These are phyloP conservation scores for Rhinogobius similis DNA, from an alignment of 2,113 vertebrate genomes.

Conservation along the genomic window DNA sequence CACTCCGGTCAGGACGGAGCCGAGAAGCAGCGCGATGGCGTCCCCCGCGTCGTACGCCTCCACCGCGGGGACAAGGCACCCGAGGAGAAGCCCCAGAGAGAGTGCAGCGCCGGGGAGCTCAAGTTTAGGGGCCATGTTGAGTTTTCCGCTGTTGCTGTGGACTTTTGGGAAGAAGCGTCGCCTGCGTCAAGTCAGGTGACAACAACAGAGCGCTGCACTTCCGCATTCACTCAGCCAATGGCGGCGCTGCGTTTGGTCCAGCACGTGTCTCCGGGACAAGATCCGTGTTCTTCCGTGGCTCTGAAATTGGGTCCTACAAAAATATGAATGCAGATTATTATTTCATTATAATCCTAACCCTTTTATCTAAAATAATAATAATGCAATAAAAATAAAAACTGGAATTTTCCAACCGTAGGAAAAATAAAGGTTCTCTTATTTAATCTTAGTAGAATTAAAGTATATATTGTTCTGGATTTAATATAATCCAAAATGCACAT, in stretches of 20 bases:
- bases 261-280: neutral
- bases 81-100: constrained; percentile 62
- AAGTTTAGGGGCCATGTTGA: constrained; percentile 78
- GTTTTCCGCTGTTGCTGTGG: constrained; percentile 33
- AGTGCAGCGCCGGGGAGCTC: constrained; percentile 37
- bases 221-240: constrained; percentile 66
- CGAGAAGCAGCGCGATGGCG: constrained; percentile 84
- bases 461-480: too few species aligned
- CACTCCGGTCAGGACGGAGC: constrained; percentile 77
- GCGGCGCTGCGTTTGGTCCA: constrained; percentile 8
- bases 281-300: neutral
- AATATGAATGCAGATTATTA: neutral
- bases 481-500: too few species aligned
- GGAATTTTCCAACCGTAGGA: too few species aligned
- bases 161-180: constrained; percentile 32
- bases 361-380: too few species aligned
- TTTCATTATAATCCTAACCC: too few species aligned
- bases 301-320: neutral
- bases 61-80: constrained; percentile 73
- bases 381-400: too few species aligned
- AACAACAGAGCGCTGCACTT: constrained; percentile 35
- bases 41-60: constrained; percentile 90
- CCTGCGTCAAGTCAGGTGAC: constrained; percentile 60
- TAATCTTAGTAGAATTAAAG: too few species aligned
- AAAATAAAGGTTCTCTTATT: too few species aligned